A percentile compares a stretch with the other conserved stretches of the same genome.
These are phyloP conservation scores for Stigmatopora argus DNA, from an alignment of 2,113 vertebrate genomes.

Conservation along the genomic window DNA sequence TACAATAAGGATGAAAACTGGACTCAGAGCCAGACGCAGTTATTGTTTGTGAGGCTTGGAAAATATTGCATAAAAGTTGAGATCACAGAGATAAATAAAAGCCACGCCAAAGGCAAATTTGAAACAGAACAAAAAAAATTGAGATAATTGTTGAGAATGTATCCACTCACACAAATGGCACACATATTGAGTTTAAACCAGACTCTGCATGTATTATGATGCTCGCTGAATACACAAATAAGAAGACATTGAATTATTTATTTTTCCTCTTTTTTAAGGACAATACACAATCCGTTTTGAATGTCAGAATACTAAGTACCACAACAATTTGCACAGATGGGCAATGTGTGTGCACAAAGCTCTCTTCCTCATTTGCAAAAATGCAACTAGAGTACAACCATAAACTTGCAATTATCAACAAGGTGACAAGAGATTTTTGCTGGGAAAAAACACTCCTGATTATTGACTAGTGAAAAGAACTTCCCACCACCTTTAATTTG, in stretches of 20 bases:
- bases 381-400: conserved; percentile 28
- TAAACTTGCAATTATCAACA: conserved; percentile 38
- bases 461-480: conserved; percentile 6
- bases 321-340: conserved; percentile 48
- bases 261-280: conserved; percentile 21
- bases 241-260: conserved; percentile 21
- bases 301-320: conserved; percentile 26
- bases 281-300: not conserved
- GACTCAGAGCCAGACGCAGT: not conserved
- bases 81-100: conserved; percentile 11
- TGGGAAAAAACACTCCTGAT: not conserved
- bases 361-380: conserved; percentile 18
- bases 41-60: conserved; percentile 10
- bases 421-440: conserved; percentile 6
- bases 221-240: conserved; percentile 4
- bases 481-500: too few relatives aligned
- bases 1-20: conserved; percentile 7
- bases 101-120: conserved; percentile 21
- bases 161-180: conserved; percentile 3
- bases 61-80: conserved; percentile 18
- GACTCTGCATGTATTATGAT: conserved; percentile 1
- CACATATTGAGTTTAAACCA: conserved; percentile 7
- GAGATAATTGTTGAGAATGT: conserved; percentile 9
- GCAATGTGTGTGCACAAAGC: conserved; percentile 28
- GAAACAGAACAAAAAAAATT: conserved; percentile 7